These are phyloP conservation scores for Haplotaxodon microlepis DNA, from an alignment of 2,113 vertebrate genomes.

Conservation along the genomic window DNA sequence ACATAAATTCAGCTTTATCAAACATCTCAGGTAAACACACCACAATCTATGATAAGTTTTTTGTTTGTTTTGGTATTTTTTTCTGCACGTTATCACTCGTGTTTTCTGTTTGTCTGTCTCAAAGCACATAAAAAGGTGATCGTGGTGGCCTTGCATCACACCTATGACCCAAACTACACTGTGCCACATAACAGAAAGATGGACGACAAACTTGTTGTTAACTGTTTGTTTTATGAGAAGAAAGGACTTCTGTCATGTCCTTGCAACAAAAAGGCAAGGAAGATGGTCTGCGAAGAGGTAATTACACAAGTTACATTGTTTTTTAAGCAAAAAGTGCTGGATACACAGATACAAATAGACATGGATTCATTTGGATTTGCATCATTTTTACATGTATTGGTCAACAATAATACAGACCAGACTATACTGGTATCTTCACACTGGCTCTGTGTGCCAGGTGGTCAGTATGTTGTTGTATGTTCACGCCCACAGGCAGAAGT, in stretches of 20 bases:
- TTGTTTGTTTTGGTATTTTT: not conserved
- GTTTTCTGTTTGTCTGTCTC: not conserved
- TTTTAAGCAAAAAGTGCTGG: not conserved
- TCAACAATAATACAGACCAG: not conserved
- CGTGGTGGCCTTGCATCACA: conserved; percentile 49
- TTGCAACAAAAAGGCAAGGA: not conserved
- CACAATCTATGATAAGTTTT: not conserved
- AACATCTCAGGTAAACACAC: not conserved
- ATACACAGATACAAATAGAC: not conserved
- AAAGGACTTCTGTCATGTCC: conserved; percentile 11
- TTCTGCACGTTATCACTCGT: not conserved
- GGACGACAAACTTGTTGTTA: not conserved
- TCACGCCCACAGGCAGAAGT: not conserved
- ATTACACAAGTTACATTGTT: not conserved
- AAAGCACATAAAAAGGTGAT: accelerated
- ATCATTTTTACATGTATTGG: not conserved
- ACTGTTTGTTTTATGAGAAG: conserved; percentile 39
- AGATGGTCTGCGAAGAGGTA: not conserved
- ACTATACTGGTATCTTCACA: not conserved
- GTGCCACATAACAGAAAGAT: not conserved
- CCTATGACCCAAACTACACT: not conserved
- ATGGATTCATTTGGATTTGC: not conserved
- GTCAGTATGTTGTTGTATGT: not conserved
- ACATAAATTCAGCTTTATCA: conserved; percentile 11
- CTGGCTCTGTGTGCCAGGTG: not conserved